Evolutionary conservation across 1,140 invertebrate species (phyloP), one percentile per base, ranked within the genome.

Genomic region (Polyergus mexicanus): DNA sequence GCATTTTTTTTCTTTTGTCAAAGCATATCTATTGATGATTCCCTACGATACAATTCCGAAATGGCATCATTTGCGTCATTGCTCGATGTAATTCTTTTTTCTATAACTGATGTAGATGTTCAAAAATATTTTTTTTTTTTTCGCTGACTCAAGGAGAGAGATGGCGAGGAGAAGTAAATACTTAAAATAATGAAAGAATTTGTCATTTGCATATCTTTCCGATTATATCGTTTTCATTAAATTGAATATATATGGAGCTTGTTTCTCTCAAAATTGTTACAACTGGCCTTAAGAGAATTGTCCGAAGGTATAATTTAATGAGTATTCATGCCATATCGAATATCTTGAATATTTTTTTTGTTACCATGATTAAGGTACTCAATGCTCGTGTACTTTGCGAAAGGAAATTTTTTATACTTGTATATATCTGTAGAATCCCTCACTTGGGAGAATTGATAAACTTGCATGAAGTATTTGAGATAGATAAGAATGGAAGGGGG

Each of bases 341-440:
- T 51, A 74, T 85, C 68, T 72, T 32, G 32, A 32, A 32, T 32
- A 32, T 32, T 77, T 80, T 81, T 7, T 47, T 51, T 4, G 3
- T 51, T 19, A 19, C 5, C 4, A 51, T 19, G 3, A 44, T 44
- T 10, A 51, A 51, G 47, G 4, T 19, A 51, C 10, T 51, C 47
- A 4, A 51, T 47, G 60, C 78, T 89, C 19, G 19, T 89, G 56
- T 78, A 62, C 72, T 90, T 87, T 75, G 75, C 41, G 69, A 81
- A 74, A 86, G 60, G 80, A 89, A 84, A 44, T 74, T 72, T 89
- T 87, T 87, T 89, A 89, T 76, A 87, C 85, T 85, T 90, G 86
- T 89, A 89, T 41, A 89, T 87, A 68, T 72, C 68, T 83, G 22
- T 60, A 68, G 62, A 47, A 81, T 56, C 58, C 68, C 54, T 63